Base-by-base conservation (phyloP, 2,797 vertebrate genomes). In the Helostoma temminkii region DNA sequence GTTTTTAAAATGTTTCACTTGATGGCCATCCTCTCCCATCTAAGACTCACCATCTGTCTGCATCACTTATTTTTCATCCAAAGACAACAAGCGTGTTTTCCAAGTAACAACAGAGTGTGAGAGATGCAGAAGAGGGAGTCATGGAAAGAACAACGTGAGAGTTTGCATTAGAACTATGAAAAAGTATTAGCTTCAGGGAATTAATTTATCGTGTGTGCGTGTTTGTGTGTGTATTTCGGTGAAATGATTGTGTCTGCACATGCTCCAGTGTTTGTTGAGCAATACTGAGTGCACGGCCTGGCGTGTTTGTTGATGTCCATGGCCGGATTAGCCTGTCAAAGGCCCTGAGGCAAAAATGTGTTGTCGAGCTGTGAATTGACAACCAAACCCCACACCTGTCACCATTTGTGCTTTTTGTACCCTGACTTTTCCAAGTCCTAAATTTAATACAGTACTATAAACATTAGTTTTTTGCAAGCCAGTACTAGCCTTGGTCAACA, bases 61-160 rank as follows among this genome's bases (percentile, higher is more conserved):
- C 58, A 72, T 80, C 71, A 49, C 55, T 60, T 79, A 28, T 52
- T 67, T n/a, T 67, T 76, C 62, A 60, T 83, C 87, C 82, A 89
- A 85, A 69, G 61, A 79, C 68, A 89, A 76, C 85, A 85, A 28
- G 65, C 56, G 71, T 76, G 76, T 80, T 78, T 80, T 88, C 81
- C 85, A 85, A 83, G 81, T 84, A 76, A 79, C 63, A 76, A 78
- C 79, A 71, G 79, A 80, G 81, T 57, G 71, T 66, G 71, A 85
- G 61, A 74, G 49, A 77, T 62, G 80, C 56, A 64, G 69, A 61
- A 48, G 63, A 83, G 12, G 48, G 49, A 83, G 64, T 66, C 63
- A 42, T 74, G 84, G 77, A 81, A 86, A 86, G 70, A 88, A 78
- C 45, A 85, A 84, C 82, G 74, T 30, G 16, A 34, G 48, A 39